A percentile compares a stretch with the other conserved stretches of the same genome.
phyloP scores from a whole-genome alignment of 1,140 invertebrate species.

The Popillia japonica region DNA sequence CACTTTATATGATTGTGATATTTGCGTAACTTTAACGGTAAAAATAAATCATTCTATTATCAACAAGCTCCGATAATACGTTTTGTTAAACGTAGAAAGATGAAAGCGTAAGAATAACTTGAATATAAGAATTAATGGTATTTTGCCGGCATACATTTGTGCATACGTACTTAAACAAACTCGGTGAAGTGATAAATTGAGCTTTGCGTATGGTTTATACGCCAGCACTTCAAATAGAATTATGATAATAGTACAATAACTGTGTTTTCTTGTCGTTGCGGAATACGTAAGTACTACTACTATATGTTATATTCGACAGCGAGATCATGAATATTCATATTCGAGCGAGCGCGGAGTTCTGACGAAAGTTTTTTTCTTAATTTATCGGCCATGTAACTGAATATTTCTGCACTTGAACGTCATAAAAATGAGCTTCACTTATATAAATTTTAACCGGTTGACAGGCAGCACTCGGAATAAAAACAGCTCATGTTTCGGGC shows the following conservation, averaged over 20 bases:
- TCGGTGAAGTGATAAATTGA: neutral
- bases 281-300: neutral
- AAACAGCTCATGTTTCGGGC: constrained; percentile 22
- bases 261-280: neutral
- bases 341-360: constrained; percentile 6
- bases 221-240: neutral
- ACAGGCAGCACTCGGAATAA: constrained; percentile 26
- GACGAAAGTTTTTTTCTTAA: constrained; percentile 12
- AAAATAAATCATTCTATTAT: too few species aligned
- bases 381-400: constrained; percentile 27
- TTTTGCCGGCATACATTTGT: neutral
- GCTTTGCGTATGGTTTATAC: neutral
- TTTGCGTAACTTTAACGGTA: too few species aligned
- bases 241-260: constrained; percentile 22
- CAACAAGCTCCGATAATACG: too few species aligned
- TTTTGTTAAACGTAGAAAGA: neutral
- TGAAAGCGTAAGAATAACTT: neutral
- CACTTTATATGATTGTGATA: too few species aligned
- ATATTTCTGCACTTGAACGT: constrained; percentile 35
- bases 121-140: neutral
- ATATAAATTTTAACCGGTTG: constrained; percentile 32
- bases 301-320: constrained; percentile 19
- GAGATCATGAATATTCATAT: constrained; percentile 31
- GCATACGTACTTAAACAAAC: neutral
- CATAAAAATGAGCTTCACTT: constrained; percentile 17